Evolutionary conservation across 2,888 invertebrate species (phyloP), one percentile per base, ranked within the genome.

Genomic region (Lumbricus terrestris): DNA sequence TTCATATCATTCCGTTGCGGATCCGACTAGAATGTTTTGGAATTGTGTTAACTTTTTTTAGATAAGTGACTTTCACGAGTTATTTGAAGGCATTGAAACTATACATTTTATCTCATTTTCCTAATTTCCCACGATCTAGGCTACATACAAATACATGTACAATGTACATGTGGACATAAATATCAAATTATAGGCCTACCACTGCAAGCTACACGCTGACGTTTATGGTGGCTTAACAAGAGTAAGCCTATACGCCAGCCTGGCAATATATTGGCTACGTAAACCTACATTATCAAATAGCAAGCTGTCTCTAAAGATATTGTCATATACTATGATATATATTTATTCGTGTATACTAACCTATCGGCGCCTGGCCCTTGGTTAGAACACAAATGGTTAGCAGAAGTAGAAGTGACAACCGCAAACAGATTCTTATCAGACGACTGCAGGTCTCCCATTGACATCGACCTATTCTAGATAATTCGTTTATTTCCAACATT

Each of bases 331-430:
- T n/a, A n/a, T n/a, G n/a, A n/a, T n/a, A n/a, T n/a, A n/a, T n/a
- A 29, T 42, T 15, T 11, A 23, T 1, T 6, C n/a, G 54, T 13
- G 69, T 69, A 29, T 33, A 89, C 90, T 40, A 83, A 90, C 89
- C 69, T 88, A 37, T 82, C 89, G 89, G 23, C 83, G 54, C 88
- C 82, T 20, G 88, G 82, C 18, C 88, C 42, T 37, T 89, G 83
- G 33, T 89, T 89, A 29, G 89, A 85, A 37, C 69, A 90, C 88
- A 82, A 89, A 85, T 90, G 90, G 90, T 89, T 69, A 37, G 90
- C 89, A 69, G 69, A 69, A 69, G 29, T 69, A 69, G 69, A 69
- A 69, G 69, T n/a, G 69, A 69, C n/a, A 69, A n/a, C 11, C 29
- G n/a, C 69, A 69, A 3, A n/a, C 29, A n/a, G 69, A 69, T 29